Percentiles rank a stretch among this genome's conserved stretches.
These are phyloP conservation scores for Drosophila dives DNA, from an alignment of 2,888 invertebrate species.

Conservation along the genomic window DNA sequence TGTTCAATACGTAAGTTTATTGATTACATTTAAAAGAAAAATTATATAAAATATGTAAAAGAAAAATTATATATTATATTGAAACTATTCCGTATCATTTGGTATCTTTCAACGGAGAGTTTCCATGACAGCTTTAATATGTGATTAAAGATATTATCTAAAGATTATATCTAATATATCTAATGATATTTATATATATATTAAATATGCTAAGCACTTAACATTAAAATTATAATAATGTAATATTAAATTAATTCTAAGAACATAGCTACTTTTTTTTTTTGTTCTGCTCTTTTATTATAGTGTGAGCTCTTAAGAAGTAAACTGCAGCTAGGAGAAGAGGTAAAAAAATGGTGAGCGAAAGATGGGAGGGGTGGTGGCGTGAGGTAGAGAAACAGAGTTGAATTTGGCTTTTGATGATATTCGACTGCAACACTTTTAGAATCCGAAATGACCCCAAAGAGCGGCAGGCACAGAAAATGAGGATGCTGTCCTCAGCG, in stretches of 20 bases:
- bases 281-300: neutral
- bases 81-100: neutral
- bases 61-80: neutral
- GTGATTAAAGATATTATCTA: too few species aligned
- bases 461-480: conserved; percentile 35
- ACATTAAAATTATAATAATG: neutral
- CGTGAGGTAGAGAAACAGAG: neutral
- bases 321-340: neutral
- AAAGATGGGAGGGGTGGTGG: neutral
- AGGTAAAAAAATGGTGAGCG: neutral
- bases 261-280: neutral
- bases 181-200: neutral
- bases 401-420: conserved; percentile 25
- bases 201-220: neutral
- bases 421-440: conserved; percentile 58
- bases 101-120: neutral
- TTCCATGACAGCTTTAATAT: neutral
- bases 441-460: conserved; percentile 71
- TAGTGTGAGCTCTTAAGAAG: neutral
- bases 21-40: neutral
- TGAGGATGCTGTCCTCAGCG: conserved; percentile 40
- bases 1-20: neutral
- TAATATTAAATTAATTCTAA: too few species aligned
- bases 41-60: neutral
- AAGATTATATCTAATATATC: neutral